phyloP scores from a whole-genome alignment of 2,797 vertebrate genomes.

The Basileuterus tristriatus region DNA sequence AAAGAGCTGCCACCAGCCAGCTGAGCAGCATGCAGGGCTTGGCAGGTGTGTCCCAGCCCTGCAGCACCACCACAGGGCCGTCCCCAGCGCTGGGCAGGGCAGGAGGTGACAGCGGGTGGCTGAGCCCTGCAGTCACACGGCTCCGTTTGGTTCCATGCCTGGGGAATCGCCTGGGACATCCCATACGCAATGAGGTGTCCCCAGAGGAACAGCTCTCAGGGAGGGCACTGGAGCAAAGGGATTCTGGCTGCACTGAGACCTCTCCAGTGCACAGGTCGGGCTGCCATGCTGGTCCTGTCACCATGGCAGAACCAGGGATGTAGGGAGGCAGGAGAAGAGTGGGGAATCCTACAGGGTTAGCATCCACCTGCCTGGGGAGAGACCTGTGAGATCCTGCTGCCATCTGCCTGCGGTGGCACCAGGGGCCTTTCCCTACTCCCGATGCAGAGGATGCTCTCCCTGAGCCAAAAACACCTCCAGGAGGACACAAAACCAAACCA shows the following conservation, averaged over 20 bases:
- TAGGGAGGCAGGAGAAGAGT: neutral
- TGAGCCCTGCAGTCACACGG: neutral
- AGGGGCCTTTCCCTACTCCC: neutral
- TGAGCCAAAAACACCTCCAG: neutral
- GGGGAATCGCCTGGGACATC: neutral
- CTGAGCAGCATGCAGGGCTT: neutral
- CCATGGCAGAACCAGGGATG: neutral
- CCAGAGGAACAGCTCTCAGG: neutral
- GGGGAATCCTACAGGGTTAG: neutral
- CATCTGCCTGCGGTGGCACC: neutral
- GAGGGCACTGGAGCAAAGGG: neutral
- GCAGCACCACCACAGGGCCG: neutral
- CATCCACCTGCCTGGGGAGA: neutral
- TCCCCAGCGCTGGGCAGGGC: neutral
- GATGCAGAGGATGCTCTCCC: neutral
- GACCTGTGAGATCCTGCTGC: neutral
- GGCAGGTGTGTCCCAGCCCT: neutral
- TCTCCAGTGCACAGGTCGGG: neutral
- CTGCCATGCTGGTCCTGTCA: neutral
- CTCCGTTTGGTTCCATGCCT: neutral
- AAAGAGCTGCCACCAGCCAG: neutral
- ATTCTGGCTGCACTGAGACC: neutral
- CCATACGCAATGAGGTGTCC: neutral
- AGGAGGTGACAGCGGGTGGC: neutral
- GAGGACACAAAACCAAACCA: neutral